Conservation (phyloP, 2,113 vertebrate genomes). For the Boleophthalmus pectinirostris region DNA sequence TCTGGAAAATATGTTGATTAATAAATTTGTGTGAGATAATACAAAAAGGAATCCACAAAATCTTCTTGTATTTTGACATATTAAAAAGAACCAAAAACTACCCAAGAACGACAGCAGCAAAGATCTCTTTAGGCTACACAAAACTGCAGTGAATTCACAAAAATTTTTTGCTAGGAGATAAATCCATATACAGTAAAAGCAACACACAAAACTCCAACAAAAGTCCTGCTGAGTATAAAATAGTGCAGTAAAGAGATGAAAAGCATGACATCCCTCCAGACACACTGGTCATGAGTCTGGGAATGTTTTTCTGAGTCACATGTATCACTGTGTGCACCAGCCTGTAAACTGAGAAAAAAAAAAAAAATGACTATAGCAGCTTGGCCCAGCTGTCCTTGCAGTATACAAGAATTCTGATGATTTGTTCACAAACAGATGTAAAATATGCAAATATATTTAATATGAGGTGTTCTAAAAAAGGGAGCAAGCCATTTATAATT, state of each 20-base stretch:
- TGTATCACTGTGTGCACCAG: slow-evolving; percentile 34
- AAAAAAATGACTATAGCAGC: slow-evolving; percentile 24
- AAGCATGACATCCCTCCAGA: slow-evolving; percentile 61
- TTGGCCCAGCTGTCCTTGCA: background rate
- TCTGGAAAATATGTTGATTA: slow-evolving; percentile 82
- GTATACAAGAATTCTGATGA: background rate
- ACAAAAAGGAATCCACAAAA: slow-evolving; percentile 73
- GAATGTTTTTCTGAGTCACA: slow-evolving; percentile 65
- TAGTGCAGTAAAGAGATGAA: slow-evolving; percentile 13
- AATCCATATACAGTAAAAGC: slow-evolving; percentile 1
- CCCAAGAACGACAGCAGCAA: background rate
- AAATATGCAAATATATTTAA: background rate
- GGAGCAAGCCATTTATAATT: slow-evolving; percentile 43
- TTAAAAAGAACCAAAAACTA: slow-evolving; percentile 6
- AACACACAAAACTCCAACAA: slow-evolving; percentile 13
- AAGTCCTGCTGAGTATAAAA: slow-evolving; percentile 3
- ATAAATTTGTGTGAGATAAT: slow-evolving; percentile 78
- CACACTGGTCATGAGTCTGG: slow-evolving; percentile 56
- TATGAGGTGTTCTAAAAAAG: background rate
- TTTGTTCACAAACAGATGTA: background rate
- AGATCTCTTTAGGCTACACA: slow-evolving; percentile 4
- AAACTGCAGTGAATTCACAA: slow-evolving; percentile 10
- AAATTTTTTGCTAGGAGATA: background rate
- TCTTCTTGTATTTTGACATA: slow-evolving; percentile 79
- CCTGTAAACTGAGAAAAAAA: slow-evolving; percentile 21